Conservation (phyloP, 2,888 invertebrate genomes). For the Scaptomyza caliginosa region DNA sequence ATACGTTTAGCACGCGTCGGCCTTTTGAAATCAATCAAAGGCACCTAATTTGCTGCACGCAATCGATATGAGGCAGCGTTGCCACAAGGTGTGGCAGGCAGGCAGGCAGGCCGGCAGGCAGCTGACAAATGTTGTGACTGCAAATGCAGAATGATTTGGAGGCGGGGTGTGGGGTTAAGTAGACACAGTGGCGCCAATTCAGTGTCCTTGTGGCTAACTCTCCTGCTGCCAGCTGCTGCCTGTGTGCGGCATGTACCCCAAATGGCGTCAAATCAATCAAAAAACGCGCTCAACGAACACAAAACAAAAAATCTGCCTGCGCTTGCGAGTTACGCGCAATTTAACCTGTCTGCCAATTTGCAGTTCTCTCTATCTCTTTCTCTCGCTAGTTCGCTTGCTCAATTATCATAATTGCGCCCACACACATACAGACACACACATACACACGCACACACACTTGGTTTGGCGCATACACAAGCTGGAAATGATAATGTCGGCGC, state of each 20-base stretch:
- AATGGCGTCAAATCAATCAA: conserved; percentile 59
- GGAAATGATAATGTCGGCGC: conserved; percentile 79
- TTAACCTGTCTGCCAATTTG: conserved; percentile 70
- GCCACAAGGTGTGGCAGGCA: conserved; percentile 48
- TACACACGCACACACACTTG: neutral
- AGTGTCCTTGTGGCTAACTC: conserved; percentile 38
- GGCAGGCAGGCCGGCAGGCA: neutral
- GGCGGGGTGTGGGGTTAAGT: conserved; percentile 26
- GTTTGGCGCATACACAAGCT: conserved; percentile 21
- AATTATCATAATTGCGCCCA: conserved; percentile 74
- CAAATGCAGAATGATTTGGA: conserved; percentile 3
- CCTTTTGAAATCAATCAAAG: conserved; percentile 68
- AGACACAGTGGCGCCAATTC: conserved; percentile 41
- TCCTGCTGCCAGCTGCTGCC: conserved; percentile 7
- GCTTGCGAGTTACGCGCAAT: conserved; percentile 67
- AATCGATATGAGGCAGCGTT: conserved; percentile 48
- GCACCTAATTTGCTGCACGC: conserved; percentile 67
- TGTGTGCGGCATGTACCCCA: conserved; percentile 26
- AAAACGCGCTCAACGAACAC: conserved; percentile 16
- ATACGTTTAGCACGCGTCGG: conserved; percentile 44
- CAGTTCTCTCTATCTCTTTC: conserved; percentile 13
- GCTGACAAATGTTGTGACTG: too few species aligned
- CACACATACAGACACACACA: conserved; percentile 20
- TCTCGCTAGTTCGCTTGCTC: conserved; percentile 32
- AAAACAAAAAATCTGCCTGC: conserved; percentile 37